Percentiles rank a stretch among this genome's conserved stretches.
phyloP scores from a whole-genome alignment of 1,140 invertebrate species.

The Philopotamus ludificatus region DNA sequence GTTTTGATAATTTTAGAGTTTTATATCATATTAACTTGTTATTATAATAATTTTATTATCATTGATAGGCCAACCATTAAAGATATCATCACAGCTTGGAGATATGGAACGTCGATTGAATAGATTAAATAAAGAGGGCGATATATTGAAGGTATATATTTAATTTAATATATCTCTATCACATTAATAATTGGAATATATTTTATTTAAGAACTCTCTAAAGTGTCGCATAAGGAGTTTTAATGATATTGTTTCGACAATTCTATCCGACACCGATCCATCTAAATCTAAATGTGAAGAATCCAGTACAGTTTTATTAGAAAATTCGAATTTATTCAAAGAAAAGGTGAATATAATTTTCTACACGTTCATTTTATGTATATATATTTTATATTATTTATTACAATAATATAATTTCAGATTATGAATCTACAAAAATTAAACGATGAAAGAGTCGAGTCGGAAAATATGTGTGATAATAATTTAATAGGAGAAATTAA shows the following conservation, averaged over 20 bases:
- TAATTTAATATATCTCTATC: neutral
- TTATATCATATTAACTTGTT: neutral
- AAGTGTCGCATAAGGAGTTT: constrained; percentile 27
- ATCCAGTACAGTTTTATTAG: constrained; percentile 1
- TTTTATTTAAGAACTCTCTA: constrained; percentile 38
- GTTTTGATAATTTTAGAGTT: neutral
- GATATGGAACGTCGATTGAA: constrained; percentile 35
- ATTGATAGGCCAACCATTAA: constrained; percentile 26
- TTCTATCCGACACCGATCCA: constrained; percentile 12
- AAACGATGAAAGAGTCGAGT: constrained; percentile 4
- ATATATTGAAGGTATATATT: constrained; percentile 35
- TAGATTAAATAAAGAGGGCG: constrained; percentile 35
- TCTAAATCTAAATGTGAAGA: constrained; percentile 27
- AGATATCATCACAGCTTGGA: constrained; percentile 13
- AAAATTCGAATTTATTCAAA: constrained; percentile 3
- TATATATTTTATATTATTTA: constrained; percentile 7
- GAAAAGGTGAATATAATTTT: constrained; percentile 27
- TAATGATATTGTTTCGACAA: constrained; percentile 15
- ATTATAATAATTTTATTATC: neutral
- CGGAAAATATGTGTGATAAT: constrained; percentile 4
- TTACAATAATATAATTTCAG: constrained; percentile 5
- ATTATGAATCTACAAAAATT: constrained; percentile 20
- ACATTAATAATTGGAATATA: constrained; percentile 6
- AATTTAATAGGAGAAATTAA: constrained; percentile 30
- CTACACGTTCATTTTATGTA: neutral